phyloP scores from a whole-genome alignment of 2,797 vertebrate genomes.

The Epinephelus malabaricus region DNA sequence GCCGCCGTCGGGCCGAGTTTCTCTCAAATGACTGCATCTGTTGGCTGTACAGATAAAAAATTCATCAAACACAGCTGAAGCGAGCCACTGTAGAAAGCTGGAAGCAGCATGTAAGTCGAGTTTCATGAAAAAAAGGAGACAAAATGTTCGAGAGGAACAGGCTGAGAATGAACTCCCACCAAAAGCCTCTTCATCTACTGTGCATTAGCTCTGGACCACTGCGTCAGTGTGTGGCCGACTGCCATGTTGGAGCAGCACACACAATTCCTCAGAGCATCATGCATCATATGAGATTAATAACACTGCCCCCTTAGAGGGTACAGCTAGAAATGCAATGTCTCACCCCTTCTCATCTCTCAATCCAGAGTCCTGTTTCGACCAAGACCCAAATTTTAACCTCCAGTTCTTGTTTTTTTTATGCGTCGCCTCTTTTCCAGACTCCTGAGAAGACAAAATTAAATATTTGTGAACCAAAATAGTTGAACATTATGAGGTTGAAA shows the following conservation, averaged over 20 bases:
- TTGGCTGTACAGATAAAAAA: conserved; percentile 71
- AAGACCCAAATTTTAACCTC: conserved; percentile 66
- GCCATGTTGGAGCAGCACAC: conserved; percentile 53
- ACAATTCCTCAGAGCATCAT: conserved; percentile 43
- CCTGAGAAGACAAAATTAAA: conserved; percentile 57
- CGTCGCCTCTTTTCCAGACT: conserved; percentile 8
- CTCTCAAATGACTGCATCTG: conserved; percentile 67
- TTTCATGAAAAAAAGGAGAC: conserved; percentile 23
- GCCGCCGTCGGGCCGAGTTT: conserved; percentile 36
- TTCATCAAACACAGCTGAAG: conserved; percentile 35
- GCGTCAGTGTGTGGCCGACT: conserved; percentile 34
- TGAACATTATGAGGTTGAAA: background rate
- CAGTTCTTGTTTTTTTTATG: conserved; percentile 54
- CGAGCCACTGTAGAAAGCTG: background rate
- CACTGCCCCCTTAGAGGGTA: conserved; percentile 5
- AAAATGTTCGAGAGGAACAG: conserved; percentile 47
- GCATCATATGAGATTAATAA: conserved; percentile 34
- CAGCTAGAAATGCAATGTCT: conserved; percentile 39
- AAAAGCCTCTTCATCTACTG: conserved; percentile 42
- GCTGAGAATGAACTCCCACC: conserved; percentile 45
- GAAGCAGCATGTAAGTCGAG: conserved; percentile 4
- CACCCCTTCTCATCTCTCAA: conserved; percentile 57
- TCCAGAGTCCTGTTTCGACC: conserved; percentile 40
- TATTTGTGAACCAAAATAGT: background rate
- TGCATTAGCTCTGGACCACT: conserved; percentile 51